Evolutionary conservation across 2,888 invertebrate genomes (phyloP).

Genomic region (Drosophila birchii): DNA sequence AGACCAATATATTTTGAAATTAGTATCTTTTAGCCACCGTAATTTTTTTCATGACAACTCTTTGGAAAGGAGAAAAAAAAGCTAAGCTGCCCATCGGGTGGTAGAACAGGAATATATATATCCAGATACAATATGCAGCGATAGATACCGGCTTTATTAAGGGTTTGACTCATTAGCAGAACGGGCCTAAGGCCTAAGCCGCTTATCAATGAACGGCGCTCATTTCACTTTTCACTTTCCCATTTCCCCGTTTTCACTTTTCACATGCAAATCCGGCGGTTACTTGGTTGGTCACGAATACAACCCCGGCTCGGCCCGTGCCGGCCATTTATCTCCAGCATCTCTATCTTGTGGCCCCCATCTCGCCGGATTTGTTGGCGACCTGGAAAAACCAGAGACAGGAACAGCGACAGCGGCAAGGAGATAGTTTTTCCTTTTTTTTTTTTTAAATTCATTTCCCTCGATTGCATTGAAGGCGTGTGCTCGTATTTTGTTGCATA

Average conservation of each 20-base stretch:
- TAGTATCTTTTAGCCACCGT: too few species aligned
- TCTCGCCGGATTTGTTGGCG: not conserved
- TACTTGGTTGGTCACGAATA: conserved; percentile 28
- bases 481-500: conserved; percentile 24
- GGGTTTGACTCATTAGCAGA: conserved; percentile 27
- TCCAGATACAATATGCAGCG: conserved; percentile 14
- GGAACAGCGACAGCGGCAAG: not conserved
- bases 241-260: conserved; percentile 16
- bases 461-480: conserved; percentile 21
- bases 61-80: too few species aligned
- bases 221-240: conserved; percentile 17
- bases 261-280: conserved; percentile 31
- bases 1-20: too few species aligned
- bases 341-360: conserved; percentile 1
- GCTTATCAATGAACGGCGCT: conserved; percentile 27
- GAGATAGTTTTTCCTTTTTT: not conserved
- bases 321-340: conserved; percentile 8
- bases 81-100: not conserved
- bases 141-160: conserved; percentile 9
- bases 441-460: conserved; percentile 37
- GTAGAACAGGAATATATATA: not conserved
- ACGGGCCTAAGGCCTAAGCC: conserved; percentile 21
- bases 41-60: too few species aligned
- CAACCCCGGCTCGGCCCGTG: not conserved
- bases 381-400: not conserved